A percentile compares a stretch with the other conserved stretches of the same genome.
Evolutionary conservation across 2,888 invertebrate species (phyloP).

Genomic region (Cyaniris semiargus): DNA sequence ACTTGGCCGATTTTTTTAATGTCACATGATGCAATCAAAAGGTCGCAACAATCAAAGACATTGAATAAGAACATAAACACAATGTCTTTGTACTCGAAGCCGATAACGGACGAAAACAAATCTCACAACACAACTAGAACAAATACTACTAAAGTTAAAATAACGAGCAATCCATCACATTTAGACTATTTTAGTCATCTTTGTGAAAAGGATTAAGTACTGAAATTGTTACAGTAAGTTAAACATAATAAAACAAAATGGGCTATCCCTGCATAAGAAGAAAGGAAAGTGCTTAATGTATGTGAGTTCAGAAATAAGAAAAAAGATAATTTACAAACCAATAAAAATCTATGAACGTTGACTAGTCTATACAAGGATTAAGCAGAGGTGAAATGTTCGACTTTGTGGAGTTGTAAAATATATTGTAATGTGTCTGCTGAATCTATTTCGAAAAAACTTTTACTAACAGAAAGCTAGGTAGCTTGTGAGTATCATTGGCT

Average conservation of each 20-base stretch:
- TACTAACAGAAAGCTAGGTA: neutral
- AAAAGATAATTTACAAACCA: no score
- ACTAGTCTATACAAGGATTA: neutral
- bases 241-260: neutral
- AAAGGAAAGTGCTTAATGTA: neutral
- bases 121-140: neutral
- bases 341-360: no score
- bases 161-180: neutral
- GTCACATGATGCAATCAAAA: slow-evolving; percentile 7
- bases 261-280: neutral
- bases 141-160: neutral
- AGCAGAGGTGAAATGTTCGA: no score
- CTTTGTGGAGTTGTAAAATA: neutral
- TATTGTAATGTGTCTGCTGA: neutral
- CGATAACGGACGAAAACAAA: slow-evolving; percentile 14
- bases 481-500: neutral
- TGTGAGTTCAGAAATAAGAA: no score
- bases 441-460: neutral
- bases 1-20: no score
- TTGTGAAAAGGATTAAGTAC: neutral
- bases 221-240: neutral
- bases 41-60: slow-evolving; percentile 7
- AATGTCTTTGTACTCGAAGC: slow-evolving; percentile 32
- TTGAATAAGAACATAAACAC: slow-evolving; percentile 15
- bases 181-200: neutral